Conservation (phyloP, 2,797 vertebrate genomes). For the Sebastes cheni region DNA sequence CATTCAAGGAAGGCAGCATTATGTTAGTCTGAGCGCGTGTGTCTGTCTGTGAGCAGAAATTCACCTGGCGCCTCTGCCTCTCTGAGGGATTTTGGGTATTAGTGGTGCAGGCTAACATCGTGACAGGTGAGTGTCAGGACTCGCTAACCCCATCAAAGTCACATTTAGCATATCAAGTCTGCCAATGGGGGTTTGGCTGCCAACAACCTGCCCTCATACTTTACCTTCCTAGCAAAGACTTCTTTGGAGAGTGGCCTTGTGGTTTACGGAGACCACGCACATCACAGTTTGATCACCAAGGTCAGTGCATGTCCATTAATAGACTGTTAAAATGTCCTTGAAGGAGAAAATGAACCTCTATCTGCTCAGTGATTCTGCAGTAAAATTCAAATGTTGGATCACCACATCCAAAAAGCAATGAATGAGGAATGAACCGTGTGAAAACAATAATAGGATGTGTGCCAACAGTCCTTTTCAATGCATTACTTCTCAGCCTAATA, state of each 20-base stretch:
- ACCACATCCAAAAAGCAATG: background rate
- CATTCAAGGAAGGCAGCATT: background rate
- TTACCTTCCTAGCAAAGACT: slow-evolving; percentile 1
- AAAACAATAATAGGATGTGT: slow-evolving; percentile 16
- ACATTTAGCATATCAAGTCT: slow-evolving; percentile 42
- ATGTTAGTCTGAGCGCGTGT: background rate
- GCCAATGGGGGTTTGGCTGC: slow-evolving; percentile 20
- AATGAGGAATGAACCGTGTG: slow-evolving; percentile 10
- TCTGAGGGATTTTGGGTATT: slow-evolving; percentile 52
- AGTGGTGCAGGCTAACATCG: slow-evolving; percentile 36
- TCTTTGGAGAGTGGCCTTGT: background rate
- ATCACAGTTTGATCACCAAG: background rate
- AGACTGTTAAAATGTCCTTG: background rate
- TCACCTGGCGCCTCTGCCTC: slow-evolving; percentile 45
- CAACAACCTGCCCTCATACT: slow-evolving; percentile 9
- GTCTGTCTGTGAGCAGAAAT: slow-evolving; percentile 23
- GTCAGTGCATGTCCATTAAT: slow-evolving; percentile 1
- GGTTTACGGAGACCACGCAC: background rate
- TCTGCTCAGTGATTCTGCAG: background rate
- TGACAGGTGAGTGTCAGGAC: slow-evolving; percentile 58
- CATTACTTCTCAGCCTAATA: background rate
- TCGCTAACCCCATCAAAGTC: slow-evolving; percentile 41
- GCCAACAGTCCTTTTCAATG: slow-evolving; percentile 17
- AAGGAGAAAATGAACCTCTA: background rate
- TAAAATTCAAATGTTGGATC: background rate